Conservation (phyloP, 2,113 vertebrate species). For the Terrapene triunguis region DNA sequence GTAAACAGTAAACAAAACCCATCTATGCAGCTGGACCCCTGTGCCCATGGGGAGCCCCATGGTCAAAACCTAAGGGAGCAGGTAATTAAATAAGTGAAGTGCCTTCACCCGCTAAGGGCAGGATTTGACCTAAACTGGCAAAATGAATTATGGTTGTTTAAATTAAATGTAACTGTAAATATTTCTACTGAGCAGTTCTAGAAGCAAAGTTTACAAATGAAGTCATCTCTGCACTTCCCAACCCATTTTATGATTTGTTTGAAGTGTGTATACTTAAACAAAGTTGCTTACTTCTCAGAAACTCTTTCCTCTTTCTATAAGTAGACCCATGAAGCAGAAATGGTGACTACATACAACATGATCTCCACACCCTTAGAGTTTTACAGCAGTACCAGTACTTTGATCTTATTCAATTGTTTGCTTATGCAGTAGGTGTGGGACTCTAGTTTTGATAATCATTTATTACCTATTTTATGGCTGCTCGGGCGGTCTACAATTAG, state of each 20-base stretch:
- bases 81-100: background rate
- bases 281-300: slow-evolving; percentile 73
- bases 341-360: slow-evolving; percentile 38
- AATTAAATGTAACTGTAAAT: slow-evolving; percentile 20
- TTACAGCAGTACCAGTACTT: slow-evolving; percentile 43
- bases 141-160: slow-evolving; percentile 5
- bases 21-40: background rate
- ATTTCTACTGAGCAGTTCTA: background rate
- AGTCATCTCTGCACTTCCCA: slow-evolving; percentile 11
- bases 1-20: background rate
- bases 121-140: background rate
- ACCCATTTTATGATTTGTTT: slow-evolving; percentile 57
- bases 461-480: slow-evolving; percentile 64
- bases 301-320: slow-evolving; percentile 76
- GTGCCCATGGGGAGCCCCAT: background rate
- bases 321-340: slow-evolving; percentile 62
- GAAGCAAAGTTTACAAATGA: slow-evolving; percentile 3
- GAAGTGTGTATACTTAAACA: slow-evolving; percentile 55
- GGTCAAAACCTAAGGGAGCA: background rate
- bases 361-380: slow-evolving; percentile 61
- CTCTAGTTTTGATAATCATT: slow-evolving; percentile 43
- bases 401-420: slow-evolving; percentile 40
- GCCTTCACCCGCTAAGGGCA: background rate
- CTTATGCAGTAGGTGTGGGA: background rate
- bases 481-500: slow-evolving; percentile 12